These are phyloP conservation scores for Dicerorhinus sumatrensis DNA, from an alignment of 2,113 vertebrate genomes.

Conservation along the genomic window DNA sequence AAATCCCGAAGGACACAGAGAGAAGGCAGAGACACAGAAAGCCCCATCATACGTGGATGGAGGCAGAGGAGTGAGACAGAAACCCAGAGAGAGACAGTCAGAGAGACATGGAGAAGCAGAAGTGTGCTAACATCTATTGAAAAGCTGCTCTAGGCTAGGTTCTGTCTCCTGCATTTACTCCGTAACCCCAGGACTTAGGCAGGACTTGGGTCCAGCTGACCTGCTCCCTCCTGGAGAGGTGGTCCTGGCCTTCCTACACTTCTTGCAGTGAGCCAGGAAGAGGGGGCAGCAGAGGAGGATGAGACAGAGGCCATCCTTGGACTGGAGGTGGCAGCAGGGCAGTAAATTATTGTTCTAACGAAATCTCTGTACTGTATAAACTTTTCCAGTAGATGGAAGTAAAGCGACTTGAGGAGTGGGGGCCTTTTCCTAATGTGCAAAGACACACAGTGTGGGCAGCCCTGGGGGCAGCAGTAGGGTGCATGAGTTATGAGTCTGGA, in stretches of 20 bases:
- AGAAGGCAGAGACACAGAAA: background rate
- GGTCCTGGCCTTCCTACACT: background rate
- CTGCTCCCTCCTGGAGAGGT: background rate
- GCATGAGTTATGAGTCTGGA: background rate
- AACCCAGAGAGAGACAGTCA: background rate
- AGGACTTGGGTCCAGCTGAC: background rate
- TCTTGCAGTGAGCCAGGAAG: background rate
- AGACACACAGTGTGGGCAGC: background rate
- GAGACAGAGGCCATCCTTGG: too few relatives aligned
- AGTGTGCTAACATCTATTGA: background rate
- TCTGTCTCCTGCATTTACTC: background rate
- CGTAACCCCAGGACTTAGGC: background rate
- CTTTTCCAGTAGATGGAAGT: background rate
- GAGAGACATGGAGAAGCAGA: background rate
- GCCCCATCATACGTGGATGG: background rate
- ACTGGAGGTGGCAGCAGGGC: background rate
- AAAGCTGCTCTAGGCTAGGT: fast-evolving
- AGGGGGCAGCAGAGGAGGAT: background rate
- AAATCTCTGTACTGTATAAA: background rate
- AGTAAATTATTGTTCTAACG: background rate
- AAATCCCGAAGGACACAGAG: background rate
- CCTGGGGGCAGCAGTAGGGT: background rate
- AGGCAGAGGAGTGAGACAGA: background rate
- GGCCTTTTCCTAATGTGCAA: background rate
- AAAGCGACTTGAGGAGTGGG: background rate